phyloP scores from a whole-genome alignment of 2,113 vertebrate species.

The Hemicordylus capensis region DNA sequence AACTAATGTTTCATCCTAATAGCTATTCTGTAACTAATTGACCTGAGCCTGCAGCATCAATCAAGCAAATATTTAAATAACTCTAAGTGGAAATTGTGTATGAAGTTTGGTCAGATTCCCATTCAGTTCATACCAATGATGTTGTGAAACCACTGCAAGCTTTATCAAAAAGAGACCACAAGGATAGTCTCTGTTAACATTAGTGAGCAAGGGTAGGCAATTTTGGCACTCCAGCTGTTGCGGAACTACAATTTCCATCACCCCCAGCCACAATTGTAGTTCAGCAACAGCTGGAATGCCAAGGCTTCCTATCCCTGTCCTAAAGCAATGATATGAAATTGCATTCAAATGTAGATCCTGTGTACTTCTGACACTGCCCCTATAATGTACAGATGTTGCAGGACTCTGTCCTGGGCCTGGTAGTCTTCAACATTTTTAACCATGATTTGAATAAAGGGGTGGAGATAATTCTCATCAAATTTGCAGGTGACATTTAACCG shows the following conservation, averaged over 20 bases:
- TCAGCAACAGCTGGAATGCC: too few relatives aligned
- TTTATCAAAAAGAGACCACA: not conserved
- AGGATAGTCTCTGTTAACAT: not conserved
- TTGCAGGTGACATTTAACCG: too few relatives aligned
- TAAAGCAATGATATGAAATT: not conserved
- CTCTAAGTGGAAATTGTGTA: not conserved
- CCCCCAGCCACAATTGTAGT: too few relatives aligned
- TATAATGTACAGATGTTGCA: too few relatives aligned
- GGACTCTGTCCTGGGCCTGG: too few relatives aligned
- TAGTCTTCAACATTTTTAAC: too few relatives aligned
- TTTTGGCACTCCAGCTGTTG: too few relatives aligned
- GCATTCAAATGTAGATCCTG: not conserved
- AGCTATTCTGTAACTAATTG: fast-evolving
- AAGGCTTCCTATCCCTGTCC: too few relatives aligned
- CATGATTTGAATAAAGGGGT: too few relatives aligned
- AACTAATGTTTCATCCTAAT: fast-evolving
- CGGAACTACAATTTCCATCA: too few relatives aligned
- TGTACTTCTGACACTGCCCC: not conserved
- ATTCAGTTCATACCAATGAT: not conserved
- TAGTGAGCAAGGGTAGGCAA: too few relatives aligned
- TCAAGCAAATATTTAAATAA: not conserved
- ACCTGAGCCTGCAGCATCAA: not conserved
- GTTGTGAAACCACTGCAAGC: not conserved
- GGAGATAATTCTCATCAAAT: too few relatives aligned
- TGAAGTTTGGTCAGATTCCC: not conserved